Conservation (phyloP, 1,140 invertebrate species). For the Drosophila insularis region DNA sequence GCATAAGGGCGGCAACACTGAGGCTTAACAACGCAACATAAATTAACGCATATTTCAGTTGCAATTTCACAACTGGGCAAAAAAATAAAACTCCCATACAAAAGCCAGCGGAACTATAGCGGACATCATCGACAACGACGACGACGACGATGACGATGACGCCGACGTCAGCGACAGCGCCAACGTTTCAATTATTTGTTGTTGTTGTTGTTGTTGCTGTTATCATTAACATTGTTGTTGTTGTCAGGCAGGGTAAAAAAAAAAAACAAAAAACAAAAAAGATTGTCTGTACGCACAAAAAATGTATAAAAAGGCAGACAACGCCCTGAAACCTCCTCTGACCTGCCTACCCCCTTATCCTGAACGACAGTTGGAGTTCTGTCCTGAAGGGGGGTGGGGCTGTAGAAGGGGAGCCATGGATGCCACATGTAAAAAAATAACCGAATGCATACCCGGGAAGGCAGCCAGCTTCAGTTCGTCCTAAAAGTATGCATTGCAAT, state of each 20-base stretch:
- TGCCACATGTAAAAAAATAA: slow-evolving; percentile 53
- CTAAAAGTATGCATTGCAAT: slow-evolving; percentile 77
- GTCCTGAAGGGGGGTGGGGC: too few relatives aligned
- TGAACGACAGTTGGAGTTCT: background rate
- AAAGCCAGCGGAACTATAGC: slow-evolving; percentile 61
- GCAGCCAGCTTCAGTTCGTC: background rate
- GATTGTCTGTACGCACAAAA: slow-evolving; percentile 68
- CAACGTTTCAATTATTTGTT: slow-evolving; percentile 64
- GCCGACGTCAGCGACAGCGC: slow-evolving; percentile 34
- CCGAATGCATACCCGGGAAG: slow-evolving; percentile 18
- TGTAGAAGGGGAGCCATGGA: slow-evolving; percentile 53
- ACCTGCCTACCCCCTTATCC: background rate
- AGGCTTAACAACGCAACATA: slow-evolving; percentile 78
- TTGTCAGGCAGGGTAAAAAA: slow-evolving; percentile 63
- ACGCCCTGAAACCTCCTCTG: slow-evolving; percentile 48
- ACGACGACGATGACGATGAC: slow-evolving; percentile 20
- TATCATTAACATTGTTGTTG: slow-evolving; percentile 71
- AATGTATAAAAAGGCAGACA: slow-evolving; percentile 71
- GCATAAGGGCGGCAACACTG: background rate
- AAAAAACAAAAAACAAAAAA: slow-evolving; percentile 71
- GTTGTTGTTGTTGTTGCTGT: slow-evolving; percentile 38
- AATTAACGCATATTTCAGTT: slow-evolving; percentile 80
- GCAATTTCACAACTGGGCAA: slow-evolving; percentile 59
- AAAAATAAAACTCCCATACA: slow-evolving; percentile 54
- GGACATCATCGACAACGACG: slow-evolving; percentile 40